A percentile compares a stretch with the other conserved stretches of the same genome.
Conservation (phyloP, 2,888 invertebrate genomes). For the Xestia sexstrigata region DNA sequence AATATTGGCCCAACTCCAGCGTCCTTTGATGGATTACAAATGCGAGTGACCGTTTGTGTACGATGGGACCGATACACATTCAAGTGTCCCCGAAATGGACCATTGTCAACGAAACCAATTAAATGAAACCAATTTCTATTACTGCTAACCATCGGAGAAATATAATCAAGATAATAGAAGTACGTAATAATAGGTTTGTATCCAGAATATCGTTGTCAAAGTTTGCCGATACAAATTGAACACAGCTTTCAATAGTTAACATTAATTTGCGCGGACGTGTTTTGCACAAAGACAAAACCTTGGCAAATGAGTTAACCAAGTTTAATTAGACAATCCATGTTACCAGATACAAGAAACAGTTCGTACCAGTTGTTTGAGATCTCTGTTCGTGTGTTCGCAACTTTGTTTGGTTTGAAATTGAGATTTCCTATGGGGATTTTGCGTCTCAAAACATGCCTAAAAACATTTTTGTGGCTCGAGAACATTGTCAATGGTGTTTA, state of each 20-base stretch:
- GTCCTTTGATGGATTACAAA: constrained; percentile 39
- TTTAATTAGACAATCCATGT: constrained; percentile 63
- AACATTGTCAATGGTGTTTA: neutral
- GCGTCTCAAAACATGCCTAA: neutral
- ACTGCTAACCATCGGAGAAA: constrained; percentile 10
- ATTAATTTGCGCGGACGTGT: constrained; percentile 54
- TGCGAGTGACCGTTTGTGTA: constrained; percentile 28
- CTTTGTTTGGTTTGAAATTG: constrained; percentile 43
- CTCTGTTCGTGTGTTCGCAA: constrained; percentile 39
- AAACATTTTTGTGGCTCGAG: constrained; percentile 9
- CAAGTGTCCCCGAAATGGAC: constrained; percentile 11
- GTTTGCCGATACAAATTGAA: constrained; percentile 58
- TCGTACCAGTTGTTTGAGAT: constrained; percentile 52
- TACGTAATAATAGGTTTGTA: constrained; percentile 30
- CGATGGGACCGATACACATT: constrained; percentile 12
- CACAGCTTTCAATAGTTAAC: constrained; percentile 49
- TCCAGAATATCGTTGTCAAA: constrained; percentile 44
- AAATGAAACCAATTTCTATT: constrained; percentile 37
- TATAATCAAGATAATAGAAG: constrained; percentile 29
- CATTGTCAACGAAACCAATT: constrained; percentile 35
- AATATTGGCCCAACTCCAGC: constrained; percentile 25
- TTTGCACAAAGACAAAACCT: constrained; percentile 62
- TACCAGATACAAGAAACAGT: constrained; percentile 61
- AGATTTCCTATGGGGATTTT: constrained; percentile 42
- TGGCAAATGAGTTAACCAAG: constrained; percentile 63